phyloP scores from a whole-genome alignment of 64 coral and sea anemone genomes.

The Montipora efflorescens region DNA sequence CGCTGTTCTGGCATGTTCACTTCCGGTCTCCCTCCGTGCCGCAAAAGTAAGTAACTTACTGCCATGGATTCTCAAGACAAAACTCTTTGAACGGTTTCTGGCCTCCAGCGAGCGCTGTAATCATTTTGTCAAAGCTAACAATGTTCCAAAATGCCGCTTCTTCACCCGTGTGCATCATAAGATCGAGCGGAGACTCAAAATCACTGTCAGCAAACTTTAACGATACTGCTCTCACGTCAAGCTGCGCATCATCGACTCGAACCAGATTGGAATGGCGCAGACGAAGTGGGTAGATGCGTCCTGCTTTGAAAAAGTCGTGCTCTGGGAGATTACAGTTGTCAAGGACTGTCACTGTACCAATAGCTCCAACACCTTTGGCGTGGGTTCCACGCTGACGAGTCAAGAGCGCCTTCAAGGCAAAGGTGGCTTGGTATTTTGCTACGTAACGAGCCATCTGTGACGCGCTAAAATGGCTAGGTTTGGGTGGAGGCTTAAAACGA shows the following conservation, averaged over 20 bases:
- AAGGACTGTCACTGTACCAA: slow-evolving; percentile 72
- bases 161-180: slow-evolving; percentile 84
- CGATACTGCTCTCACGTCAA: slow-evolving; percentile 72
- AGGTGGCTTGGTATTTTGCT: slow-evolving; percentile 43
- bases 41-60: slow-evolving; percentile 45
- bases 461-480: slow-evolving; percentile 38
- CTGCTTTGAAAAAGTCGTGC: slow-evolving; percentile 79
- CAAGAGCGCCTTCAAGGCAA: slow-evolving; percentile 62
- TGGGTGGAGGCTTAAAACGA: slow-evolving; percentile 34
- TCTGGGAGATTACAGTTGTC: slow-evolving; percentile 71
- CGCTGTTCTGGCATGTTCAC: too few species aligned
- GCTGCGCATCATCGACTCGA: slow-evolving; percentile 62
- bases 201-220: slow-evolving; percentile 87
- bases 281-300: slow-evolving; percentile 65
- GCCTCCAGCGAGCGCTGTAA: slow-evolving; percentile 50
- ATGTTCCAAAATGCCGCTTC: slow-evolving; percentile 79
- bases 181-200: slow-evolving; percentile 74
- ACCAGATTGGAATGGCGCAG: slow-evolving; percentile 80
- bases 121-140: slow-evolving; percentile 71
- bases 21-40: too few species aligned
- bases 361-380: slow-evolving; percentile 75
- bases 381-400: slow-evolving; percentile 79
- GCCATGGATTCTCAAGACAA: slow-evolving; percentile 75
- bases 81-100: slow-evolving; percentile 66
- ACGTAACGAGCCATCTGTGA: slow-evolving; percentile 41